Conservation (phyloP, 2,888 invertebrate genomes). For the Sisyra nigra region DNA sequence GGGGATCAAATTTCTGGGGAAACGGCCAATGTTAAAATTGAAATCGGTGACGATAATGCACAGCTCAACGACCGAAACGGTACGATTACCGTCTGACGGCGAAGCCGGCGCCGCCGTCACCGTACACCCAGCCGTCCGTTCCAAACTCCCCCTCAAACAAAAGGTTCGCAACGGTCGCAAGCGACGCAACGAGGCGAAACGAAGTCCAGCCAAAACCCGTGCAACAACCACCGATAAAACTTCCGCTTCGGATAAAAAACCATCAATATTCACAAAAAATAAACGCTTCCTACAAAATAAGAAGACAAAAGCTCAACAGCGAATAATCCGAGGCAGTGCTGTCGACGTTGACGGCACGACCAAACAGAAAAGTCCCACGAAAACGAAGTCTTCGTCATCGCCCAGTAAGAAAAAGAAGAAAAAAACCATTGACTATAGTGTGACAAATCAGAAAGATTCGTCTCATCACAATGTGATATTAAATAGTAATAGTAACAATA, state of each 20-base stretch:
- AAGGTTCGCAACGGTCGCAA: constrained; percentile 51
- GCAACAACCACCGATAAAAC: constrained; percentile 19
- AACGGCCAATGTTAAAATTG: constrained; percentile 61
- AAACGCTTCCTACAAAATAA: constrained; percentile 14
- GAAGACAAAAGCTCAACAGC: not conserved
- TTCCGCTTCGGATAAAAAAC: constrained; percentile 23
- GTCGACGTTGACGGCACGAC: constrained; percentile 17
- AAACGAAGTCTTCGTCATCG: constrained; percentile 29
- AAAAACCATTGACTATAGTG: constrained; percentile 68
- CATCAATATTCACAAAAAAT: constrained; percentile 24
- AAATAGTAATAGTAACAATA: constrained; percentile 10
- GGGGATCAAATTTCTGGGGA: constrained; percentile 67
- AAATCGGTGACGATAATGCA: constrained; percentile 81
- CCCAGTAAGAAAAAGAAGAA: constrained; percentile 45
- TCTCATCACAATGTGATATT: constrained; percentile 11
- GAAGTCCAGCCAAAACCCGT: constrained; percentile 15
- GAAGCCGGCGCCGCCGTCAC: constrained; percentile 49
- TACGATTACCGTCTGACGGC: constrained; percentile 55
- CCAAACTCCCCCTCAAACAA: constrained; percentile 74
- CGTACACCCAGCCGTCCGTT: constrained; percentile 73
- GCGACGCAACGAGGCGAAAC: constrained; percentile 37
- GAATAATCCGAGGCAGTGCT: not conserved
- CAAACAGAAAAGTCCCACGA: constrained; percentile 27
- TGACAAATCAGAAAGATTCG: constrained; percentile 38
- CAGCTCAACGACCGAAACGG: constrained; percentile 79